Conservation (phyloP, 1,140 invertebrate genomes). For the Pogonomyrmex barbatus region DNA sequence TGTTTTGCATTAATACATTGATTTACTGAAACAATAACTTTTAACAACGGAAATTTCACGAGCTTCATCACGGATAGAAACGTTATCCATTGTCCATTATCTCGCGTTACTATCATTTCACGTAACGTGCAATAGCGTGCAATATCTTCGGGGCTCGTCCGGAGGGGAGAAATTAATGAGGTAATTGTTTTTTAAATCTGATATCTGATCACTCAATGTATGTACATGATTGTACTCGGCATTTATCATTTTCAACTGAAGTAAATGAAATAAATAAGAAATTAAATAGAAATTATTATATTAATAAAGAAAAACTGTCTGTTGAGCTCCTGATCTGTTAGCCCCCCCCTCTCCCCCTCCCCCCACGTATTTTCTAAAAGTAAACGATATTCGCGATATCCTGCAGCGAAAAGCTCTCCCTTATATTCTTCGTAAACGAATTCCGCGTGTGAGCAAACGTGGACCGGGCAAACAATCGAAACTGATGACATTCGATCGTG, state of each 20-base stretch:
- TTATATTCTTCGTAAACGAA: constrained; percentile 28
- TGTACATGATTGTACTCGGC: not conserved
- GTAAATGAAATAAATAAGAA: not conserved
- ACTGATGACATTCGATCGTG: constrained; percentile 52
- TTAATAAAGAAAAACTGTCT: not conserved
- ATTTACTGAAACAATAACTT: not conserved
- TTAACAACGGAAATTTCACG: not conserved
- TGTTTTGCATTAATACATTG: not conserved
- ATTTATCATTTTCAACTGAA: not conserved
- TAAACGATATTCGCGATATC: not conserved
- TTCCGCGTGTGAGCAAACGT: constrained; percentile 20
- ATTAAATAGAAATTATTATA: constrained; percentile 4
- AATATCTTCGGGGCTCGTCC: constrained; percentile 48
- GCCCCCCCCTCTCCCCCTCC: not conserved
- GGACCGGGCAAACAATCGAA: constrained; percentile 48
- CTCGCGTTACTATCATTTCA: constrained; percentile 5
- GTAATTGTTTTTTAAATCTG: not conserved
- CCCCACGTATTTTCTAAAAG: not conserved
- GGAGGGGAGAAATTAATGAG: not conserved
- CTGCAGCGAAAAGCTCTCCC: constrained; percentile 2
- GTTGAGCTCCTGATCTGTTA: not conserved
- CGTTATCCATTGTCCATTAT: not conserved
- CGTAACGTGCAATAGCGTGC: not conserved
- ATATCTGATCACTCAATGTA: too few species aligned
- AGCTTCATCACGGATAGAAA: not conserved